Percentiles rank a stretch among this genome's conserved stretches.
phyloP scores from a whole-genome alignment of 2,113 vertebrate genomes.

The Gobiocypris rarus region DNA sequence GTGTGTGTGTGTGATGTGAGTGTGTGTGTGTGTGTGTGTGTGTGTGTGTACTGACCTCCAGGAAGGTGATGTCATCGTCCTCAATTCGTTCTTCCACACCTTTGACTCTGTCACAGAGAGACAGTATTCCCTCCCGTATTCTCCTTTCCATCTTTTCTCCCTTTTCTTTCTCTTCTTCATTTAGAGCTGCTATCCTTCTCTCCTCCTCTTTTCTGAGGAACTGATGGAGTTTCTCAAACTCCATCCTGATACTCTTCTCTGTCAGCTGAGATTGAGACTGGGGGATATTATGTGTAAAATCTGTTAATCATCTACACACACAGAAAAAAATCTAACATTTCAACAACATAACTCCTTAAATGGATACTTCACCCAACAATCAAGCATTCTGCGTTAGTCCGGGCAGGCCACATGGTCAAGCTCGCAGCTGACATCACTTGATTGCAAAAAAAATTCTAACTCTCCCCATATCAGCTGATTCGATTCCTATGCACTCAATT shows the following conservation, averaged over 20 bases:
- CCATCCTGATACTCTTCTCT: conserved; percentile 56
- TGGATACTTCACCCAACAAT: no score
- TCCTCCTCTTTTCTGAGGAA: conserved; percentile 58
- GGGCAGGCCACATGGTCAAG: no score
- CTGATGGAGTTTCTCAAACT: conserved; percentile 19
- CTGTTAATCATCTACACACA: no score
- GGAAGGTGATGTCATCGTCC: conserved; percentile 25
- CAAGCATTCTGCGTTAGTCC: no score
- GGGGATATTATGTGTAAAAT: no score
- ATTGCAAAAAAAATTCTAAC: no score
- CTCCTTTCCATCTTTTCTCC: neutral
- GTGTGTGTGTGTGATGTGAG: no score
- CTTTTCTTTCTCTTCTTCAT: conserved; percentile 43
- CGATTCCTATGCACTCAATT: no score
- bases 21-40: neutral
- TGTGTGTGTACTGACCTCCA: conserved; percentile 15
- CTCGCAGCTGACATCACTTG: no score
- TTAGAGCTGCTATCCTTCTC: conserved; percentile 38
- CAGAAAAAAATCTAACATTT: no score
- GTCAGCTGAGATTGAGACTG: conserved; percentile 54
- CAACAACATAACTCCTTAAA: no score
- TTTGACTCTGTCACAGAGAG: conserved; percentile 8
- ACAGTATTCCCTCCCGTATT: neutral
- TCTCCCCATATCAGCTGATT: no score
- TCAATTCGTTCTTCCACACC: conserved; percentile 24